A percentile compares a stretch with the other conserved stretches of the same genome.
These are phyloP conservation scores for Oryzias dopingdopingensis DNA, from an alignment of 2,797 vertebrate species.

Conservation along the genomic window DNA sequence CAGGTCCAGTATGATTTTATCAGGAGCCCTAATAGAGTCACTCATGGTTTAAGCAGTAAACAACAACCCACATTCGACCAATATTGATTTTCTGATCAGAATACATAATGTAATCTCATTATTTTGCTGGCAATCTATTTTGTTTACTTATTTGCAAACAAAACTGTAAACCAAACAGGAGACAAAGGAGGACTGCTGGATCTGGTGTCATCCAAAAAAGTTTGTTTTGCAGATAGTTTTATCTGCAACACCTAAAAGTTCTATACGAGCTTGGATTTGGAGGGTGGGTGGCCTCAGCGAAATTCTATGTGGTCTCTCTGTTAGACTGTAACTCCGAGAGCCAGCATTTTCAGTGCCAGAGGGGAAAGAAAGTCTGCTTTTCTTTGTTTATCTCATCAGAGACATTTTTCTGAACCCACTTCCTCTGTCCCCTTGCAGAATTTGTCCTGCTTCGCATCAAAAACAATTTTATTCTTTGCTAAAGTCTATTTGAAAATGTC, in stretches of 20 bases:
- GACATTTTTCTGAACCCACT: slow-evolving; percentile 14
- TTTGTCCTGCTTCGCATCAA: slow-evolving; percentile 23
- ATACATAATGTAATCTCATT: slow-evolving; percentile 58
- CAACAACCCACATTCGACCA: slow-evolving; percentile 42
- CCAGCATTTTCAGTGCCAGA: slow-evolving; percentile 2
- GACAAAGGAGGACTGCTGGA: slow-evolving; percentile 1
- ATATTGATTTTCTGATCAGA: slow-evolving; percentile 71
- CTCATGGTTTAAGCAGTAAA: slow-evolving; percentile 54
- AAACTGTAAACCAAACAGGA: slow-evolving; percentile 8
- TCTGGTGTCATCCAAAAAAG: slow-evolving; percentile 2
- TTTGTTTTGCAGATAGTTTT: slow-evolving; percentile 32
- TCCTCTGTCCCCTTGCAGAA: slow-evolving; percentile 15
- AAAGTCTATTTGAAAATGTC: no score
- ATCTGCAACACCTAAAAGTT: slow-evolving; percentile 24
- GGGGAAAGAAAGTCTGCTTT: slow-evolving; percentile 6
- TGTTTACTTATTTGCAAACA: slow-evolving; percentile 20
- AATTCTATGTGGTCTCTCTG: slow-evolving; percentile 15
- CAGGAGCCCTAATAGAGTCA: slow-evolving; percentile 69
- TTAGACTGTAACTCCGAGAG: slow-evolving; percentile 16
- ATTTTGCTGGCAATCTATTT: slow-evolving; percentile 23
- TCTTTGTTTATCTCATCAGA: neutral
- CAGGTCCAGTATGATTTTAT: slow-evolving; percentile 74
- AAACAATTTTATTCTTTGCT: slow-evolving; percentile 8
- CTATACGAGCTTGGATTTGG: slow-evolving; percentile 7
- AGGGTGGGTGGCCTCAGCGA: slow-evolving; percentile 20